Evolutionary conservation across 2,113 vertebrate species (phyloP).

Genomic region (Saccopteryx leptura): DNA sequence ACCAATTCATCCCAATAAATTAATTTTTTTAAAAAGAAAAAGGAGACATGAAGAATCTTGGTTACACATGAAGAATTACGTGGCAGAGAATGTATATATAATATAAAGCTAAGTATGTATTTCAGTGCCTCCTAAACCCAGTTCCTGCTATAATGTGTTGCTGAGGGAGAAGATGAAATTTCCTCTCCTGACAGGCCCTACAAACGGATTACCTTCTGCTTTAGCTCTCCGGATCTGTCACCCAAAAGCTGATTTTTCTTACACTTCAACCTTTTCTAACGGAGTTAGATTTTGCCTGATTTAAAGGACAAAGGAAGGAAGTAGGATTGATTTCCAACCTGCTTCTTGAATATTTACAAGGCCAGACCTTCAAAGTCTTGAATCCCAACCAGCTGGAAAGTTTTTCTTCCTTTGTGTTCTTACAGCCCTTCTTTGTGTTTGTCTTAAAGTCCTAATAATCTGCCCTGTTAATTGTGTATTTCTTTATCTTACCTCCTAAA

Average conservation of each 20-base stretch:
- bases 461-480: not conserved
- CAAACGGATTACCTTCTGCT: not conserved
- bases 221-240: not conserved
- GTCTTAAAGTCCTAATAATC: not conserved
- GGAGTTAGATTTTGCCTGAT: not conserved
- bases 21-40: too few species aligned
- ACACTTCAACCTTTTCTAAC: not conserved
- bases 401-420: conserved; percentile 26
- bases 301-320: conserved; percentile 63
- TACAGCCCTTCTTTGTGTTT: not conserved
- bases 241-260: not conserved
- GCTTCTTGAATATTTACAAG: conserved; percentile 48
- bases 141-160: not conserved
- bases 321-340: conserved; percentile 1
- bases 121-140: not conserved
- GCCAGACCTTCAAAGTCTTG: not conserved
- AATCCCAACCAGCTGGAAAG: not conserved
- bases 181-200: not conserved
- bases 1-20: too few species aligned
- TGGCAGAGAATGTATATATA: not conserved
- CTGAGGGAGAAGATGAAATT: not conserved
- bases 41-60: not conserved
- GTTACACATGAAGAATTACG: not conserved
- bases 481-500: conserved; percentile 9
- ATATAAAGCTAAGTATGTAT: not conserved